Evolutionary conservation across 2,113 vertebrate species (phyloP).

Genomic region (Elachura formosa): DNA sequence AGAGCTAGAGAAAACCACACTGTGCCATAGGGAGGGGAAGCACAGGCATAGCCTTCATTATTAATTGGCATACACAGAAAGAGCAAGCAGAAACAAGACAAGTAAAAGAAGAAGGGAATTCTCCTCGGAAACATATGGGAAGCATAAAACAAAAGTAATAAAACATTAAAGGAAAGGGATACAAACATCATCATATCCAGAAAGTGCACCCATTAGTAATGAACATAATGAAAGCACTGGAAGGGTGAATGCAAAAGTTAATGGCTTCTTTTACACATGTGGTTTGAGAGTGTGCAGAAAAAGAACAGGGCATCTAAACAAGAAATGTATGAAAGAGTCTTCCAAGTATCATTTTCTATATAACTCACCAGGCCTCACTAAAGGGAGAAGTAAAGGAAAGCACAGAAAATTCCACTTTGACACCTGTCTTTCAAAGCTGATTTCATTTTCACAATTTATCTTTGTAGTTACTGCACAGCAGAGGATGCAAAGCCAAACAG

Average conservation of each 20-base stretch:
- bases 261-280: constrained; percentile 6
- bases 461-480: neutral
- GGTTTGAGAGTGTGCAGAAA: neutral
- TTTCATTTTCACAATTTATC: constrained; percentile 64
- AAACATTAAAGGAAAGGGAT: constrained; percentile 49
- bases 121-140: constrained; percentile 48
- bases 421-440: constrained; percentile 49
- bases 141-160: constrained; percentile 39
- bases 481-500: neutral
- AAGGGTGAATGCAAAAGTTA: constrained; percentile 55
- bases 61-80: constrained; percentile 20
- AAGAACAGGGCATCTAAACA: neutral
- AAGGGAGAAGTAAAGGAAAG: constrained; percentile 49
- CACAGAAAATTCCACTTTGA: constrained; percentile 68
- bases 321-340: constrained; percentile 27
- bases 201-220: constrained; percentile 4
- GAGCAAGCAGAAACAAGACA: constrained; percentile 35
- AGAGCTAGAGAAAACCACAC: constrained; percentile 15
- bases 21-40: constrained; percentile 22
- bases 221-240: constrained; percentile 55
- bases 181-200: constrained; percentile 42
- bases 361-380: constrained; percentile 13
- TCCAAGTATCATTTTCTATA: constrained; percentile 57
- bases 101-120: constrained; percentile 32
- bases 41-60: constrained; percentile 30